These are phyloP conservation scores for Pituophis catenifer DNA, from an alignment of 2,113 vertebrate species.

Conservation along the genomic window DNA sequence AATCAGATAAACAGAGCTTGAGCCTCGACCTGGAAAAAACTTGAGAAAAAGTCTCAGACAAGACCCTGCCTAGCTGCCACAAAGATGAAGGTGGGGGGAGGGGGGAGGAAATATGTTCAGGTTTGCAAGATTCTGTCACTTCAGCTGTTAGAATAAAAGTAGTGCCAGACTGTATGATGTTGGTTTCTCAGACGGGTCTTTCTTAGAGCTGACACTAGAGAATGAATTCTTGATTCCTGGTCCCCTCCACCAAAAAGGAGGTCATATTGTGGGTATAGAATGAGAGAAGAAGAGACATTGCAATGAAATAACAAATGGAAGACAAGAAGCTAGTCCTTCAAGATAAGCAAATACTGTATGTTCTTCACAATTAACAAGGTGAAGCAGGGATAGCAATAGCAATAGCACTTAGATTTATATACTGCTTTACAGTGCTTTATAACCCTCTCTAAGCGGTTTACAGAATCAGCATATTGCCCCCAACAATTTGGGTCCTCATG, in stretches of 20 bases:
- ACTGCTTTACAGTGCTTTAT: too few species aligned
- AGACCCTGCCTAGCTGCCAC: neutral
- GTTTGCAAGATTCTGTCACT: neutral
- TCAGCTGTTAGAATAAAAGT: neutral
- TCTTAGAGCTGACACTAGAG: neutral
- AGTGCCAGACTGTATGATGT: neutral
- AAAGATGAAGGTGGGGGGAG: neutral
- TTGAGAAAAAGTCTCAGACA: neutral
- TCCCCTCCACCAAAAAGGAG: neutral
- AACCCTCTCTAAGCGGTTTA: too few species aligned
- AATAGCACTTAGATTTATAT: too few species aligned
- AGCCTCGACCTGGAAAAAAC: neutral
- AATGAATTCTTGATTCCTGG: neutral
- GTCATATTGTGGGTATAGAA: neutral
- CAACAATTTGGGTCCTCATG: too few species aligned
- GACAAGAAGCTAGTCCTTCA: neutral
- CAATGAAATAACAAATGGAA: neutral
- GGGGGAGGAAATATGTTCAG: neutral
- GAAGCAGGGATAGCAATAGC: neutral
- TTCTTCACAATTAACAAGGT: neutral
- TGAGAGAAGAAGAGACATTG: neutral
- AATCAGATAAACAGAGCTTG: neutral
- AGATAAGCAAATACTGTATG: neutral
- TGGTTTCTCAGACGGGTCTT: neutral
- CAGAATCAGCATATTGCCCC: too few species aligned